Conservation (phyloP, 1,140 invertebrate species). For the Drosophila orosa region DNA sequence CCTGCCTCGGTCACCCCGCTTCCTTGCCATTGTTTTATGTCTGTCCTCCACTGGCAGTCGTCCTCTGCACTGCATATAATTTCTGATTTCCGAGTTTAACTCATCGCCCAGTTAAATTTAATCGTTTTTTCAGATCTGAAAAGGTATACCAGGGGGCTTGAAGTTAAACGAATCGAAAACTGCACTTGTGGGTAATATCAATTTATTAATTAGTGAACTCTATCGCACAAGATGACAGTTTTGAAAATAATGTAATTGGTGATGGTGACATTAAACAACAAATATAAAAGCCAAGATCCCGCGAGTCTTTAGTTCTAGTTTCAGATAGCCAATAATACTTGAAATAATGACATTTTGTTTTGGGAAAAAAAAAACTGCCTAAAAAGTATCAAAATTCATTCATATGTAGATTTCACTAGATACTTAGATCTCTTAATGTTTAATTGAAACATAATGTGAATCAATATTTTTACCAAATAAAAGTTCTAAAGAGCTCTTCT, state of each 20-base stretch:
- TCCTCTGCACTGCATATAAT: conserved; percentile 62
- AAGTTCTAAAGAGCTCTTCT: too few species aligned
- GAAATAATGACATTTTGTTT: too few species aligned
- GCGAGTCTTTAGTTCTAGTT: neutral
- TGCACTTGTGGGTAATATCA: conserved; percentile 5
- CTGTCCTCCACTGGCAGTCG: conserved; percentile 51
- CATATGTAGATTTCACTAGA: too few species aligned
- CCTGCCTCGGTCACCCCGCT: neutral
- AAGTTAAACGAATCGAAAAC: neutral
- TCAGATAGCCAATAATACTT: too few species aligned
- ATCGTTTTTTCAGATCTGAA: conserved; percentile 53
- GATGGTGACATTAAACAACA: neutral
- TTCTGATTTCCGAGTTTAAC: conserved; percentile 70
- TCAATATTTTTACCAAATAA: too few species aligned
- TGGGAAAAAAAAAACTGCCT: too few species aligned
- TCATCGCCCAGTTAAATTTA: conserved; percentile 73
- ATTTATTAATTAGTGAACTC: neutral
- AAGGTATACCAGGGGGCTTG: neutral
- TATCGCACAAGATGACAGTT: too few species aligned
- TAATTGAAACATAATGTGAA: too few species aligned
- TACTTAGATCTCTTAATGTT: too few species aligned
- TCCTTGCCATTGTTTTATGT: conserved; percentile 64
- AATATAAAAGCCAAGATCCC: neutral
- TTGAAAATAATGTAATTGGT: neutral
- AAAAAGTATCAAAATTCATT: too few species aligned